A percentile compares a stretch with the other conserved stretches of the same genome.
phyloP scores from a whole-genome alignment of 2,113 vertebrate genomes.

The Centropristis striata region DNA sequence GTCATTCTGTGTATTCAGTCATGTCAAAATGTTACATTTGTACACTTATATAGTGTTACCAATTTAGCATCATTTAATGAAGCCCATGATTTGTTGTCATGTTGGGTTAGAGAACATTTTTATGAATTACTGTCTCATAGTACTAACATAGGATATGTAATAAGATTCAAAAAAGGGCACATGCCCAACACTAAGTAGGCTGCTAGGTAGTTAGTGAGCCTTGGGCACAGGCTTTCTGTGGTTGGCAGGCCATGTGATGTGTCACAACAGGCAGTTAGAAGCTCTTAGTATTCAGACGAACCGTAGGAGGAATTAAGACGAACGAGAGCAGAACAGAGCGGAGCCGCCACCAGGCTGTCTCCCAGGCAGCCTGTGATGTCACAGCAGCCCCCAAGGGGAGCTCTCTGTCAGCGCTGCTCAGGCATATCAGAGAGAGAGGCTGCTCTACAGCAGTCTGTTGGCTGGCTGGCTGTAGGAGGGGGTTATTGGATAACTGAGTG shows the following conservation, averaged over 20 bases:
- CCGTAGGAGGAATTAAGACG: slow-evolving; percentile 67
- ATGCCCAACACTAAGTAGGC: slow-evolving; percentile 42
- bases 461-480: slow-evolving; percentile 62
- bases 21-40: not conserved
- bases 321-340: slow-evolving; percentile 62
- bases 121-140: slow-evolving; percentile 12
- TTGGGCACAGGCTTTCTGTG: slow-evolving; percentile 60
- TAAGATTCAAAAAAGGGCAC: slow-evolving; percentile 7
- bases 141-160: slow-evolving; percentile 5
- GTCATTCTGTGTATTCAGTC: not conserved
- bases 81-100: not conserved
- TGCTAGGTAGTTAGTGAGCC: slow-evolving; percentile 66
- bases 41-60: not conserved
- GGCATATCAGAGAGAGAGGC: slow-evolving; percentile 62
- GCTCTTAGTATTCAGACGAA: slow-evolving; percentile 70
- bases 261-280: slow-evolving; percentile 72
- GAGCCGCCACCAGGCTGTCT: slow-evolving; percentile 73
- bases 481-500: slow-evolving; percentile 69
- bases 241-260: slow-evolving; percentile 71
- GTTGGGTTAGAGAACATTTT: not conserved
- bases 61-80: not conserved
- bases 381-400: slow-evolving; percentile 66
- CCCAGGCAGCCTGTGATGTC: slow-evolving; percentile 79
- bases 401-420: slow-evolving; percentile 71
- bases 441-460: slow-evolving; percentile 55